Evolutionary conservation across 2,797 vertebrate genomes (phyloP).

Genomic region (Ibycter americanus): DNA sequence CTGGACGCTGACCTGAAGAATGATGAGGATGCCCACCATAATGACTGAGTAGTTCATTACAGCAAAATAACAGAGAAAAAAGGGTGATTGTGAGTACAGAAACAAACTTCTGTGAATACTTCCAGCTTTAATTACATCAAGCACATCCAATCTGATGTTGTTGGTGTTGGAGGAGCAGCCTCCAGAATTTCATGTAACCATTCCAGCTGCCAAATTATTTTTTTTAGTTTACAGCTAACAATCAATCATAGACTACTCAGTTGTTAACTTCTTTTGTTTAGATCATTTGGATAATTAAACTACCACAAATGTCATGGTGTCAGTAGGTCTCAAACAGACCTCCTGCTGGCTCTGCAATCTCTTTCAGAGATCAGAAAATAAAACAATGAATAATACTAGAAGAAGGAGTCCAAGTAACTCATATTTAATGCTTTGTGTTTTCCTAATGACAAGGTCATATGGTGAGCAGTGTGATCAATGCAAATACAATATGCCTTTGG

Average conservation of each 20-base stretch:
- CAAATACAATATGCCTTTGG: slow-evolving; percentile 47
- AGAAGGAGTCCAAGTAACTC: slow-evolving; percentile 20
- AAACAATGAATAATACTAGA: slow-evolving; percentile 23
- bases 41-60: background rate
- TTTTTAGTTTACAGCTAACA: slow-evolving; percentile 44
- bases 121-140: background rate
- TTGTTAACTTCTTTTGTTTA: slow-evolving; percentile 54
- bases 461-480: slow-evolving; percentile 38
- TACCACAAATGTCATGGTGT: slow-evolving; percentile 27
- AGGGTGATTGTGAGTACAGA: background rate
- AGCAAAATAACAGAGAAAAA: background rate
- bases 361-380: slow-evolving; percentile 42
- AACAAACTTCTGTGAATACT: background rate
- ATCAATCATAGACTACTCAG: slow-evolving; percentile 4
- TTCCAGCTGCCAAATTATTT: slow-evolving; percentile 28
- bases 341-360: slow-evolving; percentile 41
- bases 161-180: background rate
- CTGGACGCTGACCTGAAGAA: background rate
- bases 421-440: slow-evolving; percentile 40
- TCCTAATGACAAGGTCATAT: slow-evolving; percentile 52
- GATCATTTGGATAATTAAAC: slow-evolving; percentile 61
- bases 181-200: background rate
- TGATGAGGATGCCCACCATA: background rate
- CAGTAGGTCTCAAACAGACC: slow-evolving; percentile 46
- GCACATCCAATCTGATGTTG: background rate